These are phyloP conservation scores for Peribatodes rhomboidaria DNA, from an alignment of 2,888 invertebrate species.

Conservation along the genomic window DNA sequence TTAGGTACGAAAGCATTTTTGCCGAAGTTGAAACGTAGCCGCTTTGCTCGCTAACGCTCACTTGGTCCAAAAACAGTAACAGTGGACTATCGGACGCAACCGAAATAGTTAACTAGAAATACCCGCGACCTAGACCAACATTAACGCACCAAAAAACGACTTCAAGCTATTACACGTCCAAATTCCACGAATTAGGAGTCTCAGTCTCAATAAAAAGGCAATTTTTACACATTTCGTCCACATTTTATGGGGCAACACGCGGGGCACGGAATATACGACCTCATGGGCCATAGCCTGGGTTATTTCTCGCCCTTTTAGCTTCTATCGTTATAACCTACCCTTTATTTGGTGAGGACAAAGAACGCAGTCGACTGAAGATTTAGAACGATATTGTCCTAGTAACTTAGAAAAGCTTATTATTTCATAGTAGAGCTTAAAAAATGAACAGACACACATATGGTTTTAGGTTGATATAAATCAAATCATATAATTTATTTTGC, in stretches of 20 bases:
- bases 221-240: slow-evolving; percentile 10
- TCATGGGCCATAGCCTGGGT: slow-evolving; percentile 8
- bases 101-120: no score
- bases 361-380: background rate
- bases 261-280: slow-evolving; percentile 7
- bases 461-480: no score
- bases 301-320: slow-evolving; percentile 17
- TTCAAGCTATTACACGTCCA: background rate
- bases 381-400: background rate
- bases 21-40: no score
- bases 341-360: slow-evolving; percentile 10
- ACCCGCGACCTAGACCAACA: background rate
- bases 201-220: slow-evolving; percentile 8
- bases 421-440: no score
- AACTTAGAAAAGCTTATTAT: background rate
- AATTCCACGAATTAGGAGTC: slow-evolving; percentile 8
- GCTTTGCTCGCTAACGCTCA: no score
- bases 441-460: no score
- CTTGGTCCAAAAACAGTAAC: no score
- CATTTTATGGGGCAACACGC: slow-evolving; percentile 12
- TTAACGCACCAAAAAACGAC: background rate
- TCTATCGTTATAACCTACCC: slow-evolving; percentile 7
- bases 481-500: no score
- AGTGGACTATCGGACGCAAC: no score
- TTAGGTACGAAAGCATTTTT: no score